Evolutionary conservation across 2,888 invertebrate genomes (phyloP), one percentile per base, ranked within the genome.

Genomic region (Yponomeuta cagnagella): DNA sequence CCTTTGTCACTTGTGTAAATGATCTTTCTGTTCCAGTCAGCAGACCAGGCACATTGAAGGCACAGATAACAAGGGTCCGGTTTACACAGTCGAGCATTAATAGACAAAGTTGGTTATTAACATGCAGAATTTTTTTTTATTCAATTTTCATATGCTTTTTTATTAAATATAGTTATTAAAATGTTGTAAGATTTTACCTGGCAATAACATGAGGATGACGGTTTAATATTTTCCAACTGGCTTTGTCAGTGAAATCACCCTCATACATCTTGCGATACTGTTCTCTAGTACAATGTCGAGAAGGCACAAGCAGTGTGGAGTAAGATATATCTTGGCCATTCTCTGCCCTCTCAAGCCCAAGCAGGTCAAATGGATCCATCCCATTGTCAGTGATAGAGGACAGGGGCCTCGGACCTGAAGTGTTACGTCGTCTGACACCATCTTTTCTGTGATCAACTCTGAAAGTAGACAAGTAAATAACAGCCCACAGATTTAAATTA

Each of bases 281-380:
- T 71, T 92, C 92, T 73, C 90, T 83, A 31, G 88, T 87, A 74
- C 84, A 85, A 58, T 89, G 78, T 76, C 87, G 93, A 31, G 97
- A 96, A 70, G 97, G 96, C 71, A 96, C 95, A 74, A 98, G 89
- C 73, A 98, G 89, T 82, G 96, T 96, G 63, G 96, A 96, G 88
- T 98, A 98, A 30, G 98, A 98, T 77, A 97, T 95, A 87, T 98
- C 97, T 95, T 97, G 97, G 71, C 97, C 97, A 85, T 97, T 96
- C 84, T 95, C 95, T 74, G 95, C 95, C 82, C 94, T 93, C 81
- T 97, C 96, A 73, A 97, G 93, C 58, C 98, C 97, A 72, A 98
- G 89, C 63, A 97, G 94, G 83, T 97, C 96, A 86, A 97, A 97
- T 52, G 97, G 96, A 93, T 98, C 97, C 73, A 95, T 89, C 48